These are phyloP conservation scores for Scaptomyza reducta DNA, from an alignment of 2,888 invertebrate genomes.

Conservation along the genomic window DNA sequence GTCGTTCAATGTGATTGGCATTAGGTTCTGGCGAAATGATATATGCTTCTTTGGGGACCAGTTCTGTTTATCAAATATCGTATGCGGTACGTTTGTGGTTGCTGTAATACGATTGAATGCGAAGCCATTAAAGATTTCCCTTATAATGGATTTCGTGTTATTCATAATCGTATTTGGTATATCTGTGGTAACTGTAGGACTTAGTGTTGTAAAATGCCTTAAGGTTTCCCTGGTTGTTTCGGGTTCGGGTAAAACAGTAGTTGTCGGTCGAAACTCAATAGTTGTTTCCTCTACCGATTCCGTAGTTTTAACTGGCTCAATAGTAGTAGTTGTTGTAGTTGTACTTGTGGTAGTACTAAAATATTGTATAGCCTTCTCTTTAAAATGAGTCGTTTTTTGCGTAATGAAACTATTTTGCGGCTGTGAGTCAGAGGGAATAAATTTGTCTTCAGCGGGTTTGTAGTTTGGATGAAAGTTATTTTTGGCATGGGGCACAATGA, in stretches of 20 bases:
- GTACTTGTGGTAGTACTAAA: background rate
- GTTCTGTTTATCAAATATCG: constrained; percentile 5
- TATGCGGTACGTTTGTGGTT: constrained; percentile 1
- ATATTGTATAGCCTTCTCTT: background rate
- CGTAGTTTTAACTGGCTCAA: background rate
- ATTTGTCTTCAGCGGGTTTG: constrained; percentile 17
- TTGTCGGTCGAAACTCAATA: background rate
- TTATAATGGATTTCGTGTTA: background rate
- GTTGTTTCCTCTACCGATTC: constrained; percentile 5
- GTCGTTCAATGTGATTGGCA: background rate
- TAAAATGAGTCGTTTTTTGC: constrained; percentile 2
- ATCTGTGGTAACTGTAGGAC: constrained; percentile 3
- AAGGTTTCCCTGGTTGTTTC: background rate
- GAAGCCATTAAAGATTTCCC: background rate
- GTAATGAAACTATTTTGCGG: constrained; percentile 12
- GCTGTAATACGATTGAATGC: background rate
- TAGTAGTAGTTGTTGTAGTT: background rate
- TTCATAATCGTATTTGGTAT: background rate
- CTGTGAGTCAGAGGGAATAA: constrained; percentile 1
- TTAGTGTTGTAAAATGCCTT: background rate
- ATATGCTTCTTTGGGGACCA: background rate
- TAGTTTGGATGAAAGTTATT: constrained; percentile 15
- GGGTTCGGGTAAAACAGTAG: background rate
- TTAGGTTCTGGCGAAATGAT: constrained; percentile 8
- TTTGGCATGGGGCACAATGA: constrained; percentile 45